Conservation (phyloP, 2,888 invertebrate genomes). For the Amiota communis region DNA sequence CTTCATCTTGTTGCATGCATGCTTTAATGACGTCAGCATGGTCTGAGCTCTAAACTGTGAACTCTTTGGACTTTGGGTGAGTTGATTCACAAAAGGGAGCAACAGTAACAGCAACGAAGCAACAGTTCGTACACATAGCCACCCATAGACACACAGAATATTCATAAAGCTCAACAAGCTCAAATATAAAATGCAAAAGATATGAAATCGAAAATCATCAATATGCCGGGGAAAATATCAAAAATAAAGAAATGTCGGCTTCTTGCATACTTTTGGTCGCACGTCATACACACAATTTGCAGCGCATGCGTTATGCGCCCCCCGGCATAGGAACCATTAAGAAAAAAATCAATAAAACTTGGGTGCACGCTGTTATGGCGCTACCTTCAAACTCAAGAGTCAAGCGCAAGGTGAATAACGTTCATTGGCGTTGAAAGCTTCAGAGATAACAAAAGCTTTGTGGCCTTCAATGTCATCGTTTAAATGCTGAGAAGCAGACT, state of each 20-base stretch:
- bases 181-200: background rate
- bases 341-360: slow-evolving; percentile 65
- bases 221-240: background rate
- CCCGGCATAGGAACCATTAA: slow-evolving; percentile 16
- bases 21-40: slow-evolving; percentile 23
- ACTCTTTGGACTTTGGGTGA: background rate
- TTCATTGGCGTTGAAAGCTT: background rate
- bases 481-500: no score
- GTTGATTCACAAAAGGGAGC: slow-evolving; percentile 8
- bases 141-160: slow-evolving; percentile 4
- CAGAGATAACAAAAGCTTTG: background rate
- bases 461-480: background rate
- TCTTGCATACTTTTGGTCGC: slow-evolving; percentile 28
- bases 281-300: slow-evolving; percentile 47
- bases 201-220: slow-evolving; percentile 21
- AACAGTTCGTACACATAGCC: slow-evolving; percentile 25
- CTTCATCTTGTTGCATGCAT: background rate
- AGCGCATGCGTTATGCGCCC: slow-evolving; percentile 57
- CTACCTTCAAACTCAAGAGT: slow-evolving; percentile 45
- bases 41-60: background rate
- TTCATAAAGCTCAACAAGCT: background rate
- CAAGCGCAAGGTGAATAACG: slow-evolving; percentile 65
- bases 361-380: slow-evolving; percentile 46
- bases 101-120: slow-evolving; percentile 23
- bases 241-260: background rate